Conservation (phyloP, 2,797 vertebrate genomes). For the Sphenopsis melanotis region DNA sequence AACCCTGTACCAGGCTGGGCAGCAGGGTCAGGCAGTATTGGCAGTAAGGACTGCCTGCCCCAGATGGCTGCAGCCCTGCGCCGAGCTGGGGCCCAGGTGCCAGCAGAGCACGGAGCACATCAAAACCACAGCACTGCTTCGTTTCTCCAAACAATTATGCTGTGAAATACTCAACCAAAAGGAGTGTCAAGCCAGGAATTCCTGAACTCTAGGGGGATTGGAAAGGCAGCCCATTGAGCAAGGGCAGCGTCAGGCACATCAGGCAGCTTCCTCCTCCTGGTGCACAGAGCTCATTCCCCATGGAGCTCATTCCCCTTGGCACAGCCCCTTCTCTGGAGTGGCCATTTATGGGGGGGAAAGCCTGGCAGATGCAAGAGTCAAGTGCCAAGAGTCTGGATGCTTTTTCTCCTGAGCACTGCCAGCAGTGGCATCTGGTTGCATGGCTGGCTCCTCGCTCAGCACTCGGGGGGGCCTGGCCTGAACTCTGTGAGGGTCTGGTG, state of each 20-base stretch:
- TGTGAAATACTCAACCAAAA: background rate
- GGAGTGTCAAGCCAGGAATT: background rate
- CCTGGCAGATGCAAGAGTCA: constrained; percentile 39
- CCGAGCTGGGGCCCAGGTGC: constrained; percentile 40
- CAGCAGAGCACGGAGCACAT: background rate
- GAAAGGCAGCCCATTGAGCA: background rate
- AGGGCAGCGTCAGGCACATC: rapidly evolving
- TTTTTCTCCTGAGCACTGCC: constrained; percentile 6
- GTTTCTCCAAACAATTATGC: background rate
- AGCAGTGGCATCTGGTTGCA: constrained; percentile 53
- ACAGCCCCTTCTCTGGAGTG: background rate
- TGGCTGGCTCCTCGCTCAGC: background rate
- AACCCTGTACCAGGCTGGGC: constrained; percentile 3
- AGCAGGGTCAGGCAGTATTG: background rate
- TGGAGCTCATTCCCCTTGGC: background rate
- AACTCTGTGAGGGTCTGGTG: background rate
- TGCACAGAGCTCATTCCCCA: background rate
- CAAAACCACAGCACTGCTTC: background rate
- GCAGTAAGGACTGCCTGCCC: constrained; percentile 11
- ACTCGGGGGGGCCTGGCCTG: background rate
- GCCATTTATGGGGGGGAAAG: background rate
- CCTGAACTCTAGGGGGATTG: background rate
- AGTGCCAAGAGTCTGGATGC: constrained; percentile 49
- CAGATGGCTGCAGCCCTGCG: constrained; percentile 34
- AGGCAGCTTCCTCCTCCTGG: background rate